Evolutionary conservation across 1,140 invertebrate species (phyloP).

Genomic region (Brachionus koreanus): DNA sequence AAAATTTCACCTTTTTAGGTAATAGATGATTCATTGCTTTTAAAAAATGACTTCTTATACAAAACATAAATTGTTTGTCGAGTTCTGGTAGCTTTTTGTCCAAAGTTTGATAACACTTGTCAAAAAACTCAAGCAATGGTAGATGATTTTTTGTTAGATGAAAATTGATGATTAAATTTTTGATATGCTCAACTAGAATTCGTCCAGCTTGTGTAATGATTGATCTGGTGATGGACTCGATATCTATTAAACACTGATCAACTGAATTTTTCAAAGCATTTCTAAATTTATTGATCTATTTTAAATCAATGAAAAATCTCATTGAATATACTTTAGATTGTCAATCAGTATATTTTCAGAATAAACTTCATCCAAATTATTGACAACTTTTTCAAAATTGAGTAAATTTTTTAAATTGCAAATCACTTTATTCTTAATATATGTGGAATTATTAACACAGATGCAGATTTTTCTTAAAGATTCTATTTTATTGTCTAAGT

Average conservation of each 20-base stretch:
- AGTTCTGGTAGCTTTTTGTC: background rate
- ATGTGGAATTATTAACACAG: background rate
- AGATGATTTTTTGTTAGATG: background rate
- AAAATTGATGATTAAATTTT: background rate
- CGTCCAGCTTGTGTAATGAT: background rate
- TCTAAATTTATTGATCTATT: background rate
- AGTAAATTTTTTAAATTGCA: background rate
- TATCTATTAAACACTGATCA: background rate
- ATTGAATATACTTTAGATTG: background rate
- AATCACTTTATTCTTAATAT: background rate
- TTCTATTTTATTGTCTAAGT: background rate
- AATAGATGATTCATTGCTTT: background rate
- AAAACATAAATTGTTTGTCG: background rate
- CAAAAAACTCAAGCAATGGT: slow-evolving; percentile 2
- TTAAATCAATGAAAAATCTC: background rate
- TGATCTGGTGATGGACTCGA: background rate
- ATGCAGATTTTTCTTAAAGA: slow-evolving; percentile 13
- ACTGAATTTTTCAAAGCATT: slow-evolving; percentile 4
- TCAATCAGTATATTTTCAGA: background rate
- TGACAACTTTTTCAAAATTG: background rate
- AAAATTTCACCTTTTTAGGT: background rate
- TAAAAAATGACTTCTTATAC: background rate
- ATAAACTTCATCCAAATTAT: background rate
- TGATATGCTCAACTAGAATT: background rate
- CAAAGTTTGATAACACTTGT: background rate